Conservation (phyloP, 1,140 invertebrate species). For the Epicauta chinensis region DNA sequence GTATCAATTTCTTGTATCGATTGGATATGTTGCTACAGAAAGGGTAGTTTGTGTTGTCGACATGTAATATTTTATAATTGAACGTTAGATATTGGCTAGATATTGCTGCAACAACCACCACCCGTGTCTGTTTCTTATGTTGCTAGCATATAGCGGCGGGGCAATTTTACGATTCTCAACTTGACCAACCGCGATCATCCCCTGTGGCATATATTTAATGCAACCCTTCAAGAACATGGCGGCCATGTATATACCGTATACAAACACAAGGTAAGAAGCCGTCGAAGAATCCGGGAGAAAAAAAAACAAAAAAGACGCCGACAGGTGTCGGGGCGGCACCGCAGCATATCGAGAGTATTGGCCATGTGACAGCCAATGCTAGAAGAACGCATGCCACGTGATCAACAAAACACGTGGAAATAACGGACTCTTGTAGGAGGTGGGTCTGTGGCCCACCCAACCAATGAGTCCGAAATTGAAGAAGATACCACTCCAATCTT, state of each 20-base stretch:
- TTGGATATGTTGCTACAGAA: no score
- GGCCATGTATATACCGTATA: neutral
- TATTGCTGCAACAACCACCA: no score
- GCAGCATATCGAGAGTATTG: conserved; percentile 13
- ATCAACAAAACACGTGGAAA: conserved; percentile 20
- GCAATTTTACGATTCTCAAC: conserved; percentile 3
- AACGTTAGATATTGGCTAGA: no score
- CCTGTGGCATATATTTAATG: conserved; percentile 8
- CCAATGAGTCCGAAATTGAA: conserved; percentile 18
- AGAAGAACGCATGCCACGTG: conserved; percentile 11
- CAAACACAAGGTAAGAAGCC: conserved; percentile 7
- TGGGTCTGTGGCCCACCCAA: conserved; percentile 30
- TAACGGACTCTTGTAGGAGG: conserved; percentile 39
- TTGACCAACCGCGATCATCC: conserved; percentile 5
- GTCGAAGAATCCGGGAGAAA: conserved; percentile 5
- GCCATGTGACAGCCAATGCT: conserved; percentile 17
- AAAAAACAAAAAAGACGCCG: conserved; percentile 15
- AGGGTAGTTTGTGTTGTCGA: no score
- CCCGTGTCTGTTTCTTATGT: no score
- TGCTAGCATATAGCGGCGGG: neutral
- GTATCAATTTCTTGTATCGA: no score
- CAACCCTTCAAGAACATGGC: conserved; percentile 16
- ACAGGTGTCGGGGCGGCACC: conserved; percentile 17
- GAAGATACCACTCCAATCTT: no score
- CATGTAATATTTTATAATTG: no score